Conservation (phyloP, 2,113 vertebrate species). For the Pipra filicauda region DNA sequence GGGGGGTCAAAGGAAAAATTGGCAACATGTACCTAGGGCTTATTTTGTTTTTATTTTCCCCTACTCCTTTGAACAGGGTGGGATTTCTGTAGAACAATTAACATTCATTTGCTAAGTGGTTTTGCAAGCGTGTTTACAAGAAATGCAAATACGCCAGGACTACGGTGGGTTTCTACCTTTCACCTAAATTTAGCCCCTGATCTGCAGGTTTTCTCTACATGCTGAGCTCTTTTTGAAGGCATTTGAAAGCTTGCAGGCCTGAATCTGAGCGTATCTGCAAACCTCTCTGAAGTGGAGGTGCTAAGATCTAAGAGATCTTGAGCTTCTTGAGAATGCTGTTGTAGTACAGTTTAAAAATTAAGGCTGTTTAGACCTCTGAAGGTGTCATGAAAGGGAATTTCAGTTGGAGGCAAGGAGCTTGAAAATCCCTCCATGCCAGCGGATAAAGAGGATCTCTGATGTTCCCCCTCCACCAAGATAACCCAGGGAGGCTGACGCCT, state of each 20-base stretch:
- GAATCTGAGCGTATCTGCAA: not conserved
- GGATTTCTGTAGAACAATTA: not conserved
- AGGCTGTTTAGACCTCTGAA: not conserved
- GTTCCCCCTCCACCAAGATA: not conserved
- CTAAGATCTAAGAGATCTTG: fast-evolving
- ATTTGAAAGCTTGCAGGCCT: too few species aligned
- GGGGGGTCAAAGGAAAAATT: not conserved
- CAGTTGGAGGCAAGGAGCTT: not conserved
- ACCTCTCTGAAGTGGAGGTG: not conserved
- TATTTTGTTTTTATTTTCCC: not conserved
- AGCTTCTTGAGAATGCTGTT: not conserved
- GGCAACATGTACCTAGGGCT: not conserved
- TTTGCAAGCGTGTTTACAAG: not conserved
- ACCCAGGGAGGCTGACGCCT: not conserved
- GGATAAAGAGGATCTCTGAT: not conserved
- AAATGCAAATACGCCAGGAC: not conserved
- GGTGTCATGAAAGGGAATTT: not conserved
- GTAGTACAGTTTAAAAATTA: not conserved
- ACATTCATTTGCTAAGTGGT: not conserved
- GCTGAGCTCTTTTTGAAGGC: not conserved
- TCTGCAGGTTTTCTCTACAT: not conserved
- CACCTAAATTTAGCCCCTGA: not conserved
- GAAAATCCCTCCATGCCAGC: not conserved
- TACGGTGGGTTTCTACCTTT: not conserved
- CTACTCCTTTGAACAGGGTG: not conserved